Evolutionary conservation across 1,140 invertebrate genomes (phyloP), one percentile per base, ranked within the genome.

Genomic region (Bombyx mandarina): DNA sequence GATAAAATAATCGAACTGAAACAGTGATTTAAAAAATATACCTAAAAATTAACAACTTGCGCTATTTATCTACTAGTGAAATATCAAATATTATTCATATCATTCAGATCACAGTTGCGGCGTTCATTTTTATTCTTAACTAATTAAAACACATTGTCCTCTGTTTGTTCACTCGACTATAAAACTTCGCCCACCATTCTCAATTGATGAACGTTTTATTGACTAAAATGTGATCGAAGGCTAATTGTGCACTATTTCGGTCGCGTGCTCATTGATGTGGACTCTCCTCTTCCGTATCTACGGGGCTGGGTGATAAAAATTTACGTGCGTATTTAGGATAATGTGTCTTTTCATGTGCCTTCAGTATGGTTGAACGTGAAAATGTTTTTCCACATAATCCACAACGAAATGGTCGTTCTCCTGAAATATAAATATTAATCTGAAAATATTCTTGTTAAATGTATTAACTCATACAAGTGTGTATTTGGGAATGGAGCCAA

Each of bases 291-390:
- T 93, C 92, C 54, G 93, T 93, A 71, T 95, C 94, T 67, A 95
- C 91, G 57, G 94, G 94, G 75, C 93, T 94, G 62, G 94, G 94
- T 65, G 94, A 95, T 47, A 95, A 89, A 88, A 94, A 95, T 88
- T 95, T 95, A 60, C 94, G 90, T 69, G 94, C 93, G 84, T 95
- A 95, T 88, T 96, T 96, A 58, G 94, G 95, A 89, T 94, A 95
- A 88, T 96, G 95, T 65, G 95, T 96, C 88, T 97, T 96, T 86
- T 96, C 95, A 86, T 97, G 95, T 66, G 95, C 94, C 81, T 96
- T 96, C 61, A 96, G 89, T 83, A 96, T 96, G 54, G 95, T 96
- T 55, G 94, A 95, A 62, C 95, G 90, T 52, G 94, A 96, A 85
- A 97, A 97, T 47, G 94, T 96, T 82, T 97, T 97, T 53, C 94